Evolutionary conservation across 1,140 invertebrate genomes (phyloP), one percentile per base, ranked within the genome.

Genomic region (Agrilus planipennis): DNA sequence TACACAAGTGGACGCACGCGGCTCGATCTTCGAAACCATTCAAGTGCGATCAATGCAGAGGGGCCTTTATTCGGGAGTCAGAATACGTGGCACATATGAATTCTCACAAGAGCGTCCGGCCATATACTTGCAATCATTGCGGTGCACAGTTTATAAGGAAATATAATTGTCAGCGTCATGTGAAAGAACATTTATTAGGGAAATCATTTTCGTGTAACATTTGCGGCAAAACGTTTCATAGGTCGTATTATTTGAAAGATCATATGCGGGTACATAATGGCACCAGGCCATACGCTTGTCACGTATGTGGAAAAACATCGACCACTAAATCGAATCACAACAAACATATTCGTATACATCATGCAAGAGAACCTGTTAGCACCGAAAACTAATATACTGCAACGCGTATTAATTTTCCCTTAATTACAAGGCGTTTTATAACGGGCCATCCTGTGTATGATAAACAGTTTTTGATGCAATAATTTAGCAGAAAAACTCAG

Each of bases 91-190:
- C 83, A 11, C 88, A 91, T 62, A 79, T 88, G 73, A 81, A 85
- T 60, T 77, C 84, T 18, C 84, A 87, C 64, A 77, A 79, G 43
- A 78, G 81, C 38, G 75, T 85, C 23, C 72, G 79, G 39, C 84
- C 84, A 2, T 92, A 87, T 61, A 87, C 84, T 1, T 92, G 88
- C 61, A 92, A 93, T 54, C 83, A 89, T 59, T 95, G 91, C 61
- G 90, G 88, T 18, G 86, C 88, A 31, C 83, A 89, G 55, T 95
- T 96, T 61, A 91, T 89, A 37, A 74, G 88, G 15, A 90, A 91
- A 57, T 90, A 89, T 58, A 93, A 92, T 58, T 85, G 91, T 54
- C 73, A 89, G 55, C 75, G 89, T 28, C 91, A 94, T 60, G 81
- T 89, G 4, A 74, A 85, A 25, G 89, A 92, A 55, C 90, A 96